Evolutionary conservation across 2,888 invertebrate genomes (phyloP).

Genomic region (Ypsolopha scabrella): DNA sequence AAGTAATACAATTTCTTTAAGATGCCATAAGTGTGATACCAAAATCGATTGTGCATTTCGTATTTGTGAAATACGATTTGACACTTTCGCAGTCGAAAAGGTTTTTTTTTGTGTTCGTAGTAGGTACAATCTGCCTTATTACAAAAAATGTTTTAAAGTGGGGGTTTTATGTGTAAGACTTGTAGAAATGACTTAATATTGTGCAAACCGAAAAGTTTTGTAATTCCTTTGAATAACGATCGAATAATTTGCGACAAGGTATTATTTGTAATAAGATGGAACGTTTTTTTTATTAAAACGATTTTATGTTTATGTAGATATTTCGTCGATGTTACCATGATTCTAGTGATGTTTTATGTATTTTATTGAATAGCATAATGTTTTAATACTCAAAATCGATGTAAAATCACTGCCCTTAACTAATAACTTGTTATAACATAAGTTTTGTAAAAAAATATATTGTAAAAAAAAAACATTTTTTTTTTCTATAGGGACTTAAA

Average conservation of each 20-base stretch:
- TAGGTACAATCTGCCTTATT: background rate
- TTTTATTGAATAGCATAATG: conserved; percentile 22
- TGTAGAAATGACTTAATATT: too few species aligned
- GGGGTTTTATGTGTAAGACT: too few species aligned
- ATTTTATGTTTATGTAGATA: conserved; percentile 6
- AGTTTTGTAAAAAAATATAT: conserved; percentile 28
- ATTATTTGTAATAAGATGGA: too few species aligned
- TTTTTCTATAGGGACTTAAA: too few species aligned
- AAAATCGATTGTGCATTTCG: conserved; percentile 20
- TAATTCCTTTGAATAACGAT: too few species aligned
- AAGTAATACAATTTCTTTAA: conserved; percentile 16
- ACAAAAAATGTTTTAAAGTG: background rate
- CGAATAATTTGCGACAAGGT: too few species aligned
- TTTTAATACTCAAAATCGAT: conserved; percentile 50
- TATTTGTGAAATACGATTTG: conserved; percentile 1
- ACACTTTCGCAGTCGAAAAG: background rate
- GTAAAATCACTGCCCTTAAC: conserved; percentile 56
- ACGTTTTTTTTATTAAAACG: background rate
- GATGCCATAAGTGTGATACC: conserved; percentile 65
- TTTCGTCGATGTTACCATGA: conserved; percentile 23
- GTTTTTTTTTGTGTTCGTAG: background rate
- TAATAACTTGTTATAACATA: conserved; percentile 41
- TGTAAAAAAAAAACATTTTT: background rate
- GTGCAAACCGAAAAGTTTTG: too few species aligned
- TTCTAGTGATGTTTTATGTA: conserved; percentile 30